Evolutionary conservation across 2,888 invertebrate genomes (phyloP).

Genomic region (Tipula lateralis): DNA sequence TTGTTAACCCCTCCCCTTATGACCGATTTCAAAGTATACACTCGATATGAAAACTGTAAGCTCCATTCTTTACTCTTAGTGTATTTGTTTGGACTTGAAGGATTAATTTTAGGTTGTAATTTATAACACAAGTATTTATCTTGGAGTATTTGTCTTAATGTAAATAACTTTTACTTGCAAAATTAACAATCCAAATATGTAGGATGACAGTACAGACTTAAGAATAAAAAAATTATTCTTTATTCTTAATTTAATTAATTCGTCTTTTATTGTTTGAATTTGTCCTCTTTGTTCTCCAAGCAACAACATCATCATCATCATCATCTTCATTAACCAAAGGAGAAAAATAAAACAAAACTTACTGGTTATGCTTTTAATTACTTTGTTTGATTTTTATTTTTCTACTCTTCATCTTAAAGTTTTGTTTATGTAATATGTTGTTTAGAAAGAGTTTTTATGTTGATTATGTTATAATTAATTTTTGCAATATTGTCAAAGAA

Average conservation of each 20-base stretch:
- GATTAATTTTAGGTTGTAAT: not conserved
- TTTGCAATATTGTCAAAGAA: not conserved
- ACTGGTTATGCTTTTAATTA: slow-evolving; percentile 14
- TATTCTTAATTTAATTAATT: not conserved
- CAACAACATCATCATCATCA: not conserved
- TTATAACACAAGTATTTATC: not conserved
- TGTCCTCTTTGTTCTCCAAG: not conserved
- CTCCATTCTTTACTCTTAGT: no score
- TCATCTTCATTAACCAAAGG: not conserved
- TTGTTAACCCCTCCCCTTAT: no score
- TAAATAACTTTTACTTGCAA: not conserved
- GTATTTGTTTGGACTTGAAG: no score
- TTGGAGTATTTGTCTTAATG: not conserved
- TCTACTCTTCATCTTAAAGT: not conserved
- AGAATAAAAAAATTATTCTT: not conserved
- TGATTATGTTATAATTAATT: slow-evolving; percentile 1
- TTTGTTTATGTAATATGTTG: not conserved
- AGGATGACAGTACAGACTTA: not conserved
- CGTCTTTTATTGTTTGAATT: slow-evolving; percentile 14
- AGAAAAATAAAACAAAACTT: not conserved
- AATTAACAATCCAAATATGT: not conserved
- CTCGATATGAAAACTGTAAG: no score
- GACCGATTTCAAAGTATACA: no score
- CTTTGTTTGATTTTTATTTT: not conserved
- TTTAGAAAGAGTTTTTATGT: not conserved